These are phyloP conservation scores for Oreocharis arfaki DNA, from an alignment of 2,113 vertebrate genomes.

Conservation along the genomic window DNA sequence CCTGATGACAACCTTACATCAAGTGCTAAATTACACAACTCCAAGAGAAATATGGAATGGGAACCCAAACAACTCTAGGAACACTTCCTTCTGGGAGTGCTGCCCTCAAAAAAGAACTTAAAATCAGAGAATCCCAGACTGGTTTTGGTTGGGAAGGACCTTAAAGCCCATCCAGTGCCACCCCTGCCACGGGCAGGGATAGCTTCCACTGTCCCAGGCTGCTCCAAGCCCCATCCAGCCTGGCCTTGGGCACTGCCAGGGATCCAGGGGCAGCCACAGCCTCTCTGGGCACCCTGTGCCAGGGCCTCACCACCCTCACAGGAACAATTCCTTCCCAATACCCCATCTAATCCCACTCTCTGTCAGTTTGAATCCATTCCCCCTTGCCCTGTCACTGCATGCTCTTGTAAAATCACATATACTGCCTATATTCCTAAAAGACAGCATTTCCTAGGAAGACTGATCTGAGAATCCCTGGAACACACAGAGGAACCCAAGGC, in stretches of 20 bases:
- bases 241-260: not conserved
- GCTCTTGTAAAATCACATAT: not conserved
- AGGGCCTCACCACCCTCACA: not conserved
- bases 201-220: not conserved
- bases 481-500: not conserved
- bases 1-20: not conserved
- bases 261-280: not conserved
- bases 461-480: constrained; percentile 13
- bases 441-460: not conserved
- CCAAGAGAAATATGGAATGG: not conserved
- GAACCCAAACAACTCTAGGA: not conserved
- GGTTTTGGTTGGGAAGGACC: not conserved
- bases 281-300: not conserved
- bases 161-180: rapidly evolving
- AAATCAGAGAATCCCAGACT: not conserved
- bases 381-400: no score
- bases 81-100: not conserved
- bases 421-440: not conserved
- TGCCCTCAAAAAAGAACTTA: not conserved
- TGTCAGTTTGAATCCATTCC: no score
- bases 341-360: no score
- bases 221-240: not conserved
- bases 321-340: no score
- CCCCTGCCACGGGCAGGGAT: not conserved
- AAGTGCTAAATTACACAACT: constrained; percentile 16